Evolutionary conservation across 2,888 invertebrate genomes (phyloP), one percentile per base, ranked within the genome.

Genomic region (Cheilosia vulpina): DNA sequence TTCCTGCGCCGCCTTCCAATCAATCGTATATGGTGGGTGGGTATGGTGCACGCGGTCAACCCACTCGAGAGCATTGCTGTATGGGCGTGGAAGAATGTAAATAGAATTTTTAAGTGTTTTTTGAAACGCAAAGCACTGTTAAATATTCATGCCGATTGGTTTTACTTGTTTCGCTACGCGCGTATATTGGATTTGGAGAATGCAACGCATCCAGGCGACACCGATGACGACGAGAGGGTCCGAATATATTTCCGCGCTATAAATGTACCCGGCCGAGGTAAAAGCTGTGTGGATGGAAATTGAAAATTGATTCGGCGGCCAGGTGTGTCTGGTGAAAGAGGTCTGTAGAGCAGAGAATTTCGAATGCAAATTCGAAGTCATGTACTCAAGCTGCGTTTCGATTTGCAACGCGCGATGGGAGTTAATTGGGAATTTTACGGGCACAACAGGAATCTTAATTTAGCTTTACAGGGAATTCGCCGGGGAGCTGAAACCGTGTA

Each of bases 101-200:
- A 85, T 85, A 85, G 85, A 85, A 85, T 85, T 81, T 85, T 85
- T 85, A 81, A 85, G 85, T 85, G 85, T 85, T 85, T 81, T 85
- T 85, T 71, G 69, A 81, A 81, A 85, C 81, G 81, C 81, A 85
- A 85, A 85, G 77, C 85, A 85, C 81, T 76, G 85, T 85, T 85
- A 85, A 81, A 81, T 81, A 85, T 85, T 85, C 81, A 85, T 81
- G 85, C 76, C 81, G 81, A 72, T 77, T 81, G 85, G 85, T 80
- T 80, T 85, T 57, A 43, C 68, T 69, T 83, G 78, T 78, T 84
- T 73, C 68, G 75, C 65, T 53, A 63, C 79, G 65, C 79, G 65
- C 43, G 57, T 34, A 53, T 52, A 60, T 53, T 53, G 66, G 11
- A 60, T 58, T 72, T 52, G 52, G 21, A 53, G 38, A 41, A 50